Evolutionary conservation across 2,888 invertebrate genomes (phyloP), one percentile per base, ranked within the genome.

Genomic region (Gryllus longicercus): DNA sequence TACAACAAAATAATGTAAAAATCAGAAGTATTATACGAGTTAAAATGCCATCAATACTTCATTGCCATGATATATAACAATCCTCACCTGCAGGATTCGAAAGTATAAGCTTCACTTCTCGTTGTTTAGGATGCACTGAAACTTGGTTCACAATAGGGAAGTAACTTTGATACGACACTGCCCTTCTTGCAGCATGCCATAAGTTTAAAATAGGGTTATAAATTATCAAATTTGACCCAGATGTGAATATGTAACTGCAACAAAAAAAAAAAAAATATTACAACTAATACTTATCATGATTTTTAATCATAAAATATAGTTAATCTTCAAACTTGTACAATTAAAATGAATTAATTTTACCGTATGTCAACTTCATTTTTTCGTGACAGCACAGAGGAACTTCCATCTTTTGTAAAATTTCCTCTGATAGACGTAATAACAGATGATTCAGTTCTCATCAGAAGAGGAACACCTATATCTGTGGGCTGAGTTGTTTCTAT

Each of bases 391-490:
- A n/a, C 25, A 38, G 77, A 21, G 8, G 49, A 12, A 11, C 18
- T 21, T 18, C 21, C 38, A n/a, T 74, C 89, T 16, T 92, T 91
- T 0, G 92, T 92, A 21, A 93, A 89, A 82, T 93, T 93, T 0
- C 94, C 94, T 81, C 93, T 88, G 38, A 93, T 88, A 0, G 93
- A 93, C 0, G 92, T 91, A 76, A 93, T 88, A 0, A 85, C 90
- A 79, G 85, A 89, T 81, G 85, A 88, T 77, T 89, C 90, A 38
- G 88, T 90, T 83, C 88, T 91, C 0, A 91, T 85, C 10, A 90
- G 87, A 1, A 90, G 89, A 12, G 91, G 91, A 0, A 91, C 91
- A 77, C 92, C 94, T 86, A 91, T 84, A 83, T 91, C 90, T 2
- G 90, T 90, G n/a, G 89, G 89, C 82, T 79, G 77, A 12, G 76